Conservation (phyloP, 2,797 vertebrate genomes). For the Heterohyrax brucei region DNA sequence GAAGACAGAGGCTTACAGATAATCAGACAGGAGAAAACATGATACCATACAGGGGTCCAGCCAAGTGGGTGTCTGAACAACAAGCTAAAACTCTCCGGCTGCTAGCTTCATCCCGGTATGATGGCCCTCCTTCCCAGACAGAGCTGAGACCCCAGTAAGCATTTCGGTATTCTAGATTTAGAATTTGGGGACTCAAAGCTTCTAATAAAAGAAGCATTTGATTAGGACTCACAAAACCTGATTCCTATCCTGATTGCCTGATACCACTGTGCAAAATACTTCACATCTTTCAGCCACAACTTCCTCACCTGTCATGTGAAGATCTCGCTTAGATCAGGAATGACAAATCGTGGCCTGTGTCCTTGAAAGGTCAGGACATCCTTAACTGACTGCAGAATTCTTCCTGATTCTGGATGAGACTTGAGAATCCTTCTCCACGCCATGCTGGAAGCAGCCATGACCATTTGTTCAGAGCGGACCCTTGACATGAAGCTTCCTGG, state of each 20-base stretch:
- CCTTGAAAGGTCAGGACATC: not conserved
- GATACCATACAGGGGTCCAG: not conserved
- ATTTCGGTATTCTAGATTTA: not conserved
- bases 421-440: not conserved
- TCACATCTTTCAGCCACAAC: not conserved
- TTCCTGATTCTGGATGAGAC: not conserved
- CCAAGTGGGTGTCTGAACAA: not conserved
- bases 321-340: not conserved
- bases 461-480: not conserved
- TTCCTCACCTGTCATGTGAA: not conserved
- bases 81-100: not conserved
- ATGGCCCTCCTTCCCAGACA: not conserved
- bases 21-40: not conserved
- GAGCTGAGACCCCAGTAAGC: not conserved
- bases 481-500: not conserved
- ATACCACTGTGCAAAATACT: not conserved
- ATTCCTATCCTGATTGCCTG: not conserved
- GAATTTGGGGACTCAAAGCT: not conserved
- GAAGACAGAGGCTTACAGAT: not conserved
- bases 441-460: not conserved
- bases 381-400: not conserved
- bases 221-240: not conserved
- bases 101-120: not conserved
- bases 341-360: not conserved
- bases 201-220: slow-evolving; percentile 10